phyloP scores from a whole-genome alignment of 2,888 invertebrate species.

The Drosophila anomalata region DNA sequence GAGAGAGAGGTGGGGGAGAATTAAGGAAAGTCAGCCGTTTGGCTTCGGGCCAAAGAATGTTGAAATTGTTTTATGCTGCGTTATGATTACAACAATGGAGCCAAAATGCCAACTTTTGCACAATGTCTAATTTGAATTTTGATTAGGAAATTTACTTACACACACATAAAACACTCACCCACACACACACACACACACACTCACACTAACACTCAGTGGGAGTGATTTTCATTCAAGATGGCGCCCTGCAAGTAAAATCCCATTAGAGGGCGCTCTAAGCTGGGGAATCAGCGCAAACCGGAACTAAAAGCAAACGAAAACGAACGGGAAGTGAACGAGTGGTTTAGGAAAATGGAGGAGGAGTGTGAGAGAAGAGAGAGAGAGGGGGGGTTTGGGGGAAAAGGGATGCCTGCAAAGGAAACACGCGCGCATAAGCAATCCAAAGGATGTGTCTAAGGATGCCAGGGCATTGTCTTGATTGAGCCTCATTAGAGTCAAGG shows the following conservation, averaged over 20 bases:
- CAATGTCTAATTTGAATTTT: conserved; percentile 83
- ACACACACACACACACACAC: background rate
- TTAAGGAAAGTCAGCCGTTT: conserved; percentile 7
- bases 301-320: conserved; percentile 72
- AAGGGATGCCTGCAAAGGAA: conserved; percentile 46
- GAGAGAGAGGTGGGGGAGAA: background rate
- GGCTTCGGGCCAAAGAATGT: conserved; percentile 69
- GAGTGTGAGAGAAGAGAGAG: background rate
- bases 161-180: conserved; percentile 26
- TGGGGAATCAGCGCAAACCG: conserved; percentile 76
- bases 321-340: conserved; percentile 24
- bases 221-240: conserved; percentile 58
- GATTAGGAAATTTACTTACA: conserved; percentile 83
- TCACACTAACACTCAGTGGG: background rate
- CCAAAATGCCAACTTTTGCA: conserved; percentile 66
- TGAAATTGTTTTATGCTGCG: conserved; percentile 78
- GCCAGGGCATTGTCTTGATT: conserved; percentile 73
- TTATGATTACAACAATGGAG: conserved; percentile 74
- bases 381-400: background rate
- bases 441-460: conserved; percentile 56
- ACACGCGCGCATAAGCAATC: conserved; percentile 76
- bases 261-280: conserved; percentile 76
- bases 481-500: conserved; percentile 68
- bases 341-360: conserved; percentile 7
- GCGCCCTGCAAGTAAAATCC: conserved; percentile 66